Conservation (phyloP, 2,888 invertebrate species). For the Digitonthophagus gazella region DNA sequence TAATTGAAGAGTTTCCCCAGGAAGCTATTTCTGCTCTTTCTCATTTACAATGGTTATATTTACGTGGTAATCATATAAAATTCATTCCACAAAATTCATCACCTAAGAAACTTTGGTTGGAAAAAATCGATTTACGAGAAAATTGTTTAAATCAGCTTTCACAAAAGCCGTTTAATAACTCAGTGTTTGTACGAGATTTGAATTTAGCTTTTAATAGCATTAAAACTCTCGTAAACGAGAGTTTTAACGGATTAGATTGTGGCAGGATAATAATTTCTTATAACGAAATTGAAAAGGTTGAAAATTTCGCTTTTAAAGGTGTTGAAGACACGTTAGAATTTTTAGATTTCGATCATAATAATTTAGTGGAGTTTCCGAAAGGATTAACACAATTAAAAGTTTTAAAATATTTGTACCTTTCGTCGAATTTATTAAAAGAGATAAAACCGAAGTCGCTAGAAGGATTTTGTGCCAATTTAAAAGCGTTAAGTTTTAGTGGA, state of each 20-base stretch:
- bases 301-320: constrained; percentile 70
- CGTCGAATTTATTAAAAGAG: constrained; percentile 71
- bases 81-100: constrained; percentile 56
- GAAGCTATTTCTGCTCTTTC: constrained; percentile 63
- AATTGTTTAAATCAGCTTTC: constrained; percentile 73
- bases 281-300: constrained; percentile 69
- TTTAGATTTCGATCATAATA: constrained; percentile 80
- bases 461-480: constrained; percentile 61
- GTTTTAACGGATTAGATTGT: constrained; percentile 69
- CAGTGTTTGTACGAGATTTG: constrained; percentile 73
- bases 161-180: constrained; percentile 65
- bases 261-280: constrained; percentile 77
- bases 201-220: constrained; percentile 81
- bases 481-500: constrained; percentile 77
- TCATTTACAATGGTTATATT: constrained; percentile 67
- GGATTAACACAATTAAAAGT: constrained; percentile 67
- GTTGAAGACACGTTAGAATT: constrained; percentile 76
- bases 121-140: constrained; percentile 81
- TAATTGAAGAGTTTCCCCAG: constrained; percentile 67
- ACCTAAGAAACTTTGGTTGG: constrained; percentile 54
- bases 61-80: constrained; percentile 63
- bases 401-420: constrained; percentile 78
- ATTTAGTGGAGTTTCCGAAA: constrained; percentile 66
- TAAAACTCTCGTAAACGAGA: constrained; percentile 61
- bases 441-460: constrained; percentile 62